Base-by-base conservation (phyloP, 2,797 vertebrate genomes). In the Hipposideros larvatus region DNA sequence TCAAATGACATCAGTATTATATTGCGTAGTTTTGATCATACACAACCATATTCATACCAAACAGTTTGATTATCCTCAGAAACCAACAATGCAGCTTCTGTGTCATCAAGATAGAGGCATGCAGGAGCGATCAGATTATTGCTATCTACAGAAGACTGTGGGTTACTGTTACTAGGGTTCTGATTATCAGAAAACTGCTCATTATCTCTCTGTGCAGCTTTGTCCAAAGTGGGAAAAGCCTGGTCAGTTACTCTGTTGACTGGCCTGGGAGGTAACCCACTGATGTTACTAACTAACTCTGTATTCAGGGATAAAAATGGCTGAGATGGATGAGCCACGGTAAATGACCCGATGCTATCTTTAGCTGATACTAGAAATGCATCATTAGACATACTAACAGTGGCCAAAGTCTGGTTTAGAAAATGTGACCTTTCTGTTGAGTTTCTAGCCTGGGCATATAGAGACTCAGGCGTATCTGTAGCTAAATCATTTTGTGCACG, bases 31-130 rank as follows among this genome's bases (percentile, higher is more conserved):
- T 82, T 63, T 97, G 71, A 95, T 99, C 98, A 99, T 90, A 99
- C 99, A 98, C 99, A 99, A 97, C 99, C 99, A 95, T 99, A 99
- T 98, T 99, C 99, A 43, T 99, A 99, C 99, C 99, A 99, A 98
- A 99, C 97, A 77, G 99, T 99, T 93, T 99, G 99, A 93, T 98
- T 99, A 97, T 99, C 99, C 98, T 99, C 99, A 94, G 99, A 98
- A 98, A 98, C 99, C 97, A 99, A 98, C 15, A 99, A 95, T 0
- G 97, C 97, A 34, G 98, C 87, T 92, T 99, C 98, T 51, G 98
- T 98, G 24, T 99, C 98, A 79, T 98, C 93, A 71, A 70, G n/a
- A 87, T 85, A 97, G 90, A 96, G 95, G 75, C 94, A 77, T 66
- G 94, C 90, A 70, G 98, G 71, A 90, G 98, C 98, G 57, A 37